These are phyloP conservation scores for Pterocles gutturalis DNA, from an alignment of 2,113 vertebrate species.

Conservation along the genomic window DNA sequence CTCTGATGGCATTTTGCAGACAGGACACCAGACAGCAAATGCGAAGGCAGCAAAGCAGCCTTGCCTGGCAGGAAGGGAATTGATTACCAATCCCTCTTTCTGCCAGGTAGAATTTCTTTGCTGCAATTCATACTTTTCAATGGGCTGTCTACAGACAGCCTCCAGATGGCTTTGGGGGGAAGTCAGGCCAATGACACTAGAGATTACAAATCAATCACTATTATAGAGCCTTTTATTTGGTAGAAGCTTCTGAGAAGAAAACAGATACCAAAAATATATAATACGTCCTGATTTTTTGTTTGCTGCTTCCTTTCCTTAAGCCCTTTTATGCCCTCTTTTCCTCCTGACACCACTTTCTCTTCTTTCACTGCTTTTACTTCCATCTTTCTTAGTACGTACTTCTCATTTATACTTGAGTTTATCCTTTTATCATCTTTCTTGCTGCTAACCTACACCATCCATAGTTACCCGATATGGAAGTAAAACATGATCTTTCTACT, in stretches of 20 bases:
- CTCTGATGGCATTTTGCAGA: not conserved
- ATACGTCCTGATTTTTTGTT: not conserved
- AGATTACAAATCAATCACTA: constrained; percentile 73
- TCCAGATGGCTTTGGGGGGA: constrained; percentile 38
- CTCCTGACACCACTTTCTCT: not conserved
- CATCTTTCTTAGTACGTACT: not conserved
- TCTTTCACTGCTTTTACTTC: not conserved
- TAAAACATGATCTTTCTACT: not conserved
- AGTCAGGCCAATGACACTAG: constrained; percentile 36
- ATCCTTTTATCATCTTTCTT: not conserved
- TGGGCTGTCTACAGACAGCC: constrained; percentile 9
- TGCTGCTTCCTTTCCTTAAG: not conserved
- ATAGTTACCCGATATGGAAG: not conserved
- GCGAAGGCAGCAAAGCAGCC: not conserved
- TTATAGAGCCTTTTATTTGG: constrained; percentile 47
- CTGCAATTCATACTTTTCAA: constrained; percentile 55
- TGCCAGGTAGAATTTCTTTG: constrained; percentile 3
- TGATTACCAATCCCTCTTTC: constrained; percentile 57
- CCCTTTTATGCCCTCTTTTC: not conserved
- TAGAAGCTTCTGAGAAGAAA: not conserved
- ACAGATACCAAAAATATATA: constrained; percentile 32
- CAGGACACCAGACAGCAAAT: constrained; percentile 19
- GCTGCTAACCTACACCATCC: not conserved
- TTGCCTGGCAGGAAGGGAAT: constrained; percentile 55
- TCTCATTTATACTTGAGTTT: constrained; percentile 22